Evolutionary conservation across 2,888 invertebrate genomes (phyloP), one percentile per base, ranked within the genome.

Genomic region (Drosophila longiperda): DNA sequence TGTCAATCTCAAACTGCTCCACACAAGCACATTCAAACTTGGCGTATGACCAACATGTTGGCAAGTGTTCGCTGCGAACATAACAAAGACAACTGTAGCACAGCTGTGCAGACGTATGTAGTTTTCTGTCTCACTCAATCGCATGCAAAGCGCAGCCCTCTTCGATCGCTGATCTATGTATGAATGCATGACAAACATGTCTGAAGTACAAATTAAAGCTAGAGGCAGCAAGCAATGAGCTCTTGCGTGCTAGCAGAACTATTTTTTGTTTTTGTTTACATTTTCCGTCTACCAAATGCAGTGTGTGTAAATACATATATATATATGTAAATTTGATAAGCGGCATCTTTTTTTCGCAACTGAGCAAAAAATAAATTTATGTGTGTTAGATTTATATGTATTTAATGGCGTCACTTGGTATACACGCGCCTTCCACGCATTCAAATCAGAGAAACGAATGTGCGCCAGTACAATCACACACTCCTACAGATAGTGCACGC

Each of bases 191-290:
- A n/a, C 26, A 57, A 7, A 20, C 57, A 20, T 45, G 57, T 12
- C 26, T 57, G 62, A 62, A 26, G 26, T 15, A 15, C 33, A 42
- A 40, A 12, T 40, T 40, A 33, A 32, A 53, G 53, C 61, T 9
- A 11, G 23, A 17, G 20, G 11, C 36, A n/a, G 29, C 38, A 17
- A 66, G 66, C 66, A 66, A 55, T n/a, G 12, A 34, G 66, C 66
- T 66, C 38, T 40, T 38, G 38, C 17, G 12, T 38, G 38, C n/a
- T 15, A 23, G 26, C 34, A 29, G 20, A 64, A 29, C 20, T 42
- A 17, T 32, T 26, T n/a, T 38, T n/a, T 55, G 55, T 72, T 76
- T 66, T 75, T 69, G 58, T 58, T 68, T 76, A 73, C 77, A 64
- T 77, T 64, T 33, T 40, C 12, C 53, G 75, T 65, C 65, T 65